Conservation (phyloP, 2,113 vertebrate genomes). For the Bujurquina vittata region DNA sequence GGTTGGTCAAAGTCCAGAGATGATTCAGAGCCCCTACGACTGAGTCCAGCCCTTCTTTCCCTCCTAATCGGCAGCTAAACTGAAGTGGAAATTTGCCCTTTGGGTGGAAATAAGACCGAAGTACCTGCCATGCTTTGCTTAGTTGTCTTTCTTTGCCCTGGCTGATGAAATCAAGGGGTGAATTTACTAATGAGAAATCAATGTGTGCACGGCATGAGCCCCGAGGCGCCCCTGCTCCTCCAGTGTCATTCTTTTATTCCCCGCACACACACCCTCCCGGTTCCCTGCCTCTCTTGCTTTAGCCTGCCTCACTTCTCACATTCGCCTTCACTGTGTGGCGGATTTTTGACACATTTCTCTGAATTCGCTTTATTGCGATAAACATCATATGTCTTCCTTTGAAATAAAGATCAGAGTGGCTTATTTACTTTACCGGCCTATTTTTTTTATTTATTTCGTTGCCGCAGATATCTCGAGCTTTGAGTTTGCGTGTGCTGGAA, state of each 20-base stretch:
- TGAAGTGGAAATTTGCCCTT: constrained; percentile 52
- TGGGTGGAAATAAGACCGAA: constrained; percentile 55
- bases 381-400: constrained; percentile 62
- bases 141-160: constrained; percentile 34
- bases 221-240: constrained; percentile 32
- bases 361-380: constrained; percentile 53
- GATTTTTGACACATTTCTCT: constrained; percentile 36
- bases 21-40: not conserved
- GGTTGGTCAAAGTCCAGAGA: constrained; percentile 47
- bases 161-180: constrained; percentile 65
- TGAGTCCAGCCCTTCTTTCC: constrained; percentile 27
- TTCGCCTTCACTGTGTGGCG: not conserved
- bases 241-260: constrained; percentile 38
- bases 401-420: constrained; percentile 64
- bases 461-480: constrained; percentile 33
- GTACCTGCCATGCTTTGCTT: constrained; percentile 51
- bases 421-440: constrained; percentile 64
- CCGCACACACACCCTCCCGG: not conserved
- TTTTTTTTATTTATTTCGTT: constrained; percentile 4
- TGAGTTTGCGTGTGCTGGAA: not conserved
- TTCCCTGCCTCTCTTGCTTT: constrained; percentile 26
- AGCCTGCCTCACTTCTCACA: constrained; percentile 2
- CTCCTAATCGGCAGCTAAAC: constrained; percentile 61
- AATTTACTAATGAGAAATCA: constrained; percentile 74
- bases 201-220: constrained; percentile 51